These are phyloP conservation scores for Carcina quercana DNA, from an alignment of 2,888 invertebrate species.

Conservation along the genomic window DNA sequence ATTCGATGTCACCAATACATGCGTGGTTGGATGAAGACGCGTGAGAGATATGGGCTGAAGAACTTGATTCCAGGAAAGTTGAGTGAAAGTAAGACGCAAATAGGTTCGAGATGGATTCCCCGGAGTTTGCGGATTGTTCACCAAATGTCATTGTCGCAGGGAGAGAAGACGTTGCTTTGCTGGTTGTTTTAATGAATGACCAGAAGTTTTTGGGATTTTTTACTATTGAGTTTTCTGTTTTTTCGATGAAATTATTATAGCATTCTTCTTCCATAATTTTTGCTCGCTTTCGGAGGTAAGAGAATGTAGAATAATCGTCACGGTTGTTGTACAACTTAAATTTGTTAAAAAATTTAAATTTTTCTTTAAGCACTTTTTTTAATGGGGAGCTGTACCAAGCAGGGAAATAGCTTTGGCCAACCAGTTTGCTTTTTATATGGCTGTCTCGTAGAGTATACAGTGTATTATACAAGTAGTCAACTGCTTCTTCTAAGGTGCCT, in stretches of 20 bases:
- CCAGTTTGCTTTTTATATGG: conserved; percentile 7
- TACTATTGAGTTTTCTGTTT: conserved; percentile 3
- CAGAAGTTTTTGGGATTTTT: conserved; percentile 5
- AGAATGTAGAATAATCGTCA: conserved; percentile 5
- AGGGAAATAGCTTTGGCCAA: conserved; percentile 3
- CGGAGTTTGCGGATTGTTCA: not conserved
- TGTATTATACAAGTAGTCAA: conserved; percentile 7
- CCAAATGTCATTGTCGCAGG: not conserved
- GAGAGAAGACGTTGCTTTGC: not conserved
- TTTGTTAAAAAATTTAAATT: conserved; percentile 7
- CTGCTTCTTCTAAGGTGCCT: not conserved
- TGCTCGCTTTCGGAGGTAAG: conserved; percentile 1
- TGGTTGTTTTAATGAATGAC: conserved; percentile 8
- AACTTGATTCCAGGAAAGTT: not conserved
- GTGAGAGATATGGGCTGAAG: not conserved
- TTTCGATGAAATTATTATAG: not conserved
- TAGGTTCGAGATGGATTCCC: not conserved
- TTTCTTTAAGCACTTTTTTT: conserved; percentile 16
- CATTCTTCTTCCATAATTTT: conserved; percentile 1
- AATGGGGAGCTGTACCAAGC: conserved; percentile 17
- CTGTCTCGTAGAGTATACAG: conserved; percentile 5
- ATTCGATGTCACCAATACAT: not conserved
- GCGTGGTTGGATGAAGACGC: not conserved
- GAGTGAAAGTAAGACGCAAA: conserved; percentile 5
- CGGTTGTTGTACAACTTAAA: conserved; percentile 11